A percentile compares a stretch with the other conserved stretches of the same genome.
phyloP scores from a whole-genome alignment of 2,113 vertebrate genomes.

The Nestor notabilis region DNA sequence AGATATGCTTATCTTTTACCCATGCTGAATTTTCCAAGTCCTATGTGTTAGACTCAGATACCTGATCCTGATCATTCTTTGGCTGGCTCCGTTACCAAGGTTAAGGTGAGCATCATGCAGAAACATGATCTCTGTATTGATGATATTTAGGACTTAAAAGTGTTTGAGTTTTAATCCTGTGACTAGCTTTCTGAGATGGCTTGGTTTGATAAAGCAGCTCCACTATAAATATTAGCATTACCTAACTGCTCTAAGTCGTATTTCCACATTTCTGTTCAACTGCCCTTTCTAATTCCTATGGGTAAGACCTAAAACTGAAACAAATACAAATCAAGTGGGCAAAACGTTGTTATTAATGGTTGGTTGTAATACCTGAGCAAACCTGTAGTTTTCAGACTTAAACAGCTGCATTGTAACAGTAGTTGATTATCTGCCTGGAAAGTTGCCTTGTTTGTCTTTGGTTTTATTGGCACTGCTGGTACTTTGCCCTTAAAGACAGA shows the following conservation, averaged over 20 bases:
- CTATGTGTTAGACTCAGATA: slow-evolving; percentile 7
- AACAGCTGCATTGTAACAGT: not conserved
- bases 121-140: not conserved
- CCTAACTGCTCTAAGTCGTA: not conserved
- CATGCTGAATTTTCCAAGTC: slow-evolving; percentile 40
- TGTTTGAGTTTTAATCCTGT: not conserved
- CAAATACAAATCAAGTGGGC: not conserved
- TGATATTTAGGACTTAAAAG: not conserved
- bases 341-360: not conserved
- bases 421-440: not conserved
- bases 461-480: not conserved
- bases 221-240: not conserved
- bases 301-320: not conserved
- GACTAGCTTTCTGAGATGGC: not conserved
- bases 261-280: not conserved
- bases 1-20: slow-evolving; percentile 13
- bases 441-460: not conserved
- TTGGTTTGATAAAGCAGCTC: not conserved
- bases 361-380: not conserved
- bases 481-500: not conserved
- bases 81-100: not conserved
- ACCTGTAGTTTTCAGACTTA: too few species aligned
- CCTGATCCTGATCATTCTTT: not conserved
- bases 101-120: not conserved
- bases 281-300: not conserved